Base-by-base conservation (phyloP, 2,797 vertebrate genomes). In the Pantherophis alleghaniensis region DNA sequence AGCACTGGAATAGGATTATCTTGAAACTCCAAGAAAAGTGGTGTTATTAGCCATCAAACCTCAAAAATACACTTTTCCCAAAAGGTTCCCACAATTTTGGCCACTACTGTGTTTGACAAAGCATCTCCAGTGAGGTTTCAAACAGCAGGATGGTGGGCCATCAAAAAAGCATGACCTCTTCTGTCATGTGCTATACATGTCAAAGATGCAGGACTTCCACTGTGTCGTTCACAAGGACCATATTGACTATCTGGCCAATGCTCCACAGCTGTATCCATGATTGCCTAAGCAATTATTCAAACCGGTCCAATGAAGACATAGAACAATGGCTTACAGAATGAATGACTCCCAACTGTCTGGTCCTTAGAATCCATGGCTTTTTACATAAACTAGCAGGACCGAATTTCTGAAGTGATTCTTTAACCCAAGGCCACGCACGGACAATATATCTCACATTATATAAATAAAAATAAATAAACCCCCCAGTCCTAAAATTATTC, bases 251-350 rank as follows among this genome's bases (percentile, higher is more conserved):
- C 9, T 47, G 20, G 32, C 4, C 69, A 79, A 79, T 42, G 69
- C 69, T 79, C 16, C 32, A 42, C 74, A 83, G 37, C 20, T 5
- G 10, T 42, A 42, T 11, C 20, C 18, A 42, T 22, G 95, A 93
- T 97, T 97, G 97, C 95, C 96, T 97, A 97, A 47, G 83, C 96
- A 97, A 97, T 98, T 95, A 98, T 97, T 98, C 95, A 98, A 98
- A 98, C 98, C 97, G 98, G 98, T 96, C 98, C 98, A 98, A 98
- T 98, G 97, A 98, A 99, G 98, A 98, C 99, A 99, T 99, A 99
- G 99, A 99, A 99, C 14, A 99, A 98, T 98, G 98, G 98, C 98
- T 98, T 98, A 98, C 98, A 98, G 98, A 98, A 98, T 98, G 97
- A 96, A 98, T 98, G 98, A 98, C 97, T 98, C 98, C 98, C 98